phyloP scores from a whole-genome alignment of 23 tunicate species.

The Halocynthia aurantium region DNA sequence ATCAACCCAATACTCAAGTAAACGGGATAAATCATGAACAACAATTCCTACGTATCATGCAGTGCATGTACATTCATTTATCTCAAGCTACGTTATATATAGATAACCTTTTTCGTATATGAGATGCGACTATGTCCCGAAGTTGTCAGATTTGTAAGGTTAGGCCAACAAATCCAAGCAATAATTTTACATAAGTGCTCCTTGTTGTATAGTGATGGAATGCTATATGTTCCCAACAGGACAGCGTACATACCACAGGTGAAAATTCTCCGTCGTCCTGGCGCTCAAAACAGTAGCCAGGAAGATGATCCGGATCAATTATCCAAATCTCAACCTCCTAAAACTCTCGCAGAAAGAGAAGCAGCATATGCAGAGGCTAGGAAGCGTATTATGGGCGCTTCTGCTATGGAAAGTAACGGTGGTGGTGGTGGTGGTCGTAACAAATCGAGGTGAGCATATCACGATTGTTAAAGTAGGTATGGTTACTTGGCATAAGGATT shows the following conservation, averaged over 20 bases:
- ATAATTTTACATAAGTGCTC: not conserved
- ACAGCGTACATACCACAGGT: conserved; percentile 79
- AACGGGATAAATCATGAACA: too few species aligned
- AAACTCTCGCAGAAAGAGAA: conserved; percentile 82
- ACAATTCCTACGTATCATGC: too few species aligned
- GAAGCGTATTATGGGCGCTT: conserved; percentile 81
- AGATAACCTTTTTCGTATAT: too few species aligned
- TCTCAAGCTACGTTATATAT: too few species aligned
- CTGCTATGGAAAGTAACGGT: not conserved
- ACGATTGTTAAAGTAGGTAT: too few species aligned
- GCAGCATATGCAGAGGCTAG: conserved; percentile 96
- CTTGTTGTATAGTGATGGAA: not conserved
- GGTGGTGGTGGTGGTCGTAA: not conserved
- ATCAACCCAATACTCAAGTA: too few species aligned
- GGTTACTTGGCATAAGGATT: too few species aligned
- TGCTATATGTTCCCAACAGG: conserved; percentile 18
- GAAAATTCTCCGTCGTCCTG: conserved; percentile 64
- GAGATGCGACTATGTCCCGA: too few species aligned
- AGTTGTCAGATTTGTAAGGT: too few species aligned
- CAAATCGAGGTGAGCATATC: conserved; percentile 8
- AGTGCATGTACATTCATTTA: too few species aligned
- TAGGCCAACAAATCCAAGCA: not conserved
- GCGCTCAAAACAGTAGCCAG: conserved; percentile 24
- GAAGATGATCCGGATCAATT: conserved; percentile 24
- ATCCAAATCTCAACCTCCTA: conserved; percentile 47